These are phyloP conservation scores for Drosophila mayri DNA, from an alignment of 1,140 invertebrate genomes.

Conservation along the genomic window DNA sequence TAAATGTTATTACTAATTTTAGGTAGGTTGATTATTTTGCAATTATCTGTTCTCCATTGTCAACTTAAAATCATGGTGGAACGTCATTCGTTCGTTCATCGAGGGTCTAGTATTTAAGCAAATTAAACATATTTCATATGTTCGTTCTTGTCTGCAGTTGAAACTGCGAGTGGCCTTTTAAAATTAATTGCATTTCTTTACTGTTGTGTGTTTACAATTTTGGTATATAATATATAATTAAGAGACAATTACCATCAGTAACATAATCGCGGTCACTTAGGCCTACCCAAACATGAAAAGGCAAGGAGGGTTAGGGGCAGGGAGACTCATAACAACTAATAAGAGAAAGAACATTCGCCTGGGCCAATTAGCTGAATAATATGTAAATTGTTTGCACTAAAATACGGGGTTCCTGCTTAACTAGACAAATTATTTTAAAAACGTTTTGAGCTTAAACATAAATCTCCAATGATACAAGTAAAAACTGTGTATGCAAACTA, in stretches of 20 bases:
- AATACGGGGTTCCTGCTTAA: slow-evolving; percentile 57
- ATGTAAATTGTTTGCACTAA: slow-evolving; percentile 59
- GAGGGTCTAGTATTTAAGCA: slow-evolving; percentile 8
- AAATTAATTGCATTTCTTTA: slow-evolving; percentile 60
- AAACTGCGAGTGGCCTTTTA: slow-evolving; percentile 50
- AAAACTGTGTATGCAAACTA: slow-evolving; percentile 60
- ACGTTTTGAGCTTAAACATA: slow-evolving; percentile 68
- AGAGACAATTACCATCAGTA: slow-evolving; percentile 56
- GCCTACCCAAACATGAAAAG: slow-evolving; percentile 24
- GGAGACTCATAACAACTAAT: slow-evolving; percentile 67
- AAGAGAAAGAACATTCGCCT: slow-evolving; percentile 52
- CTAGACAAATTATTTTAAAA: slow-evolving; percentile 66
- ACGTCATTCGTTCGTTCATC: slow-evolving; percentile 6
- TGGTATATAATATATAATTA: slow-evolving; percentile 59
- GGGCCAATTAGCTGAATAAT: slow-evolving; percentile 24
- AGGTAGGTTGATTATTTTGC: slow-evolving; percentile 77
- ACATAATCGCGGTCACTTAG: slow-evolving; percentile 39
- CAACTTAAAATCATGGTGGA: slow-evolving; percentile 38
- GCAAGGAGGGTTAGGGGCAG: slow-evolving; percentile 5
- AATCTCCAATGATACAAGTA: slow-evolving; percentile 68
- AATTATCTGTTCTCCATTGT: slow-evolving; percentile 54
- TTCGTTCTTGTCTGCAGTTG: slow-evolving; percentile 54
- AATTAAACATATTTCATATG: slow-evolving; percentile 77
- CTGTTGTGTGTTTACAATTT: slow-evolving; percentile 58
- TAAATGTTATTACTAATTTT: slow-evolving; percentile 71